phyloP scores from a whole-genome alignment of 2,888 invertebrate genomes.

The Cheilosia variabilis region DNA sequence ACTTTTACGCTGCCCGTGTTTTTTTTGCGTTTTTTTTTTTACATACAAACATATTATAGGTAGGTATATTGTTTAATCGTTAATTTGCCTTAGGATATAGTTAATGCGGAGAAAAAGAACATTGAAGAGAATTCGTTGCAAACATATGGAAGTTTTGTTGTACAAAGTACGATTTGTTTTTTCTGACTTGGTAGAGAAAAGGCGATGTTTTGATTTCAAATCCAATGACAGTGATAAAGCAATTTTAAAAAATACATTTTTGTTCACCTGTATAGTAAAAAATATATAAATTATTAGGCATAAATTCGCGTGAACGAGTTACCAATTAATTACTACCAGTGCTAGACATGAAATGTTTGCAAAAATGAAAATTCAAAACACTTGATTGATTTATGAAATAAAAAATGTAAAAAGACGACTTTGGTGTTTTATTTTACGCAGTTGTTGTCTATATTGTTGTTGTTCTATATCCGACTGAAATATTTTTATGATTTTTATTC shows the following conservation, averaged over 20 bases:
- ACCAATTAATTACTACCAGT: constrained; percentile 8
- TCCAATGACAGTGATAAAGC: neutral
- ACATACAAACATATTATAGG: constrained; percentile 51
- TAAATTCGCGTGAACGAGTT: constrained; percentile 53
- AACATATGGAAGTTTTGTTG: neutral
- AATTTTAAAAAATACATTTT: constrained; percentile 22
- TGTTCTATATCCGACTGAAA: no score
- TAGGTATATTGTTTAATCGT: constrained; percentile 56
- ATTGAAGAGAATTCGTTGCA: neutral
- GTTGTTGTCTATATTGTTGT: neutral
- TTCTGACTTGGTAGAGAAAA: neutral
- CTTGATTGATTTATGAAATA: constrained; percentile 66
- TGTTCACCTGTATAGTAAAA: constrained; percentile 65
- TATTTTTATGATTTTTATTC: no score
- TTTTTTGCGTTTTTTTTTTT: constrained; percentile 27
- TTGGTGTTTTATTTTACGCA: neutral
- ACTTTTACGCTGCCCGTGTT: constrained; percentile 54
- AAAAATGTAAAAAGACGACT: constrained; percentile 57
- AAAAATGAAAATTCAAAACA: constrained; percentile 38
- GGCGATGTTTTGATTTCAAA: neutral
- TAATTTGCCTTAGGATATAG: constrained; percentile 49
- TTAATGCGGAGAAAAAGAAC: constrained; percentile 14
- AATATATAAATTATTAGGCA: constrained; percentile 52
- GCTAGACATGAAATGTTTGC: constrained; percentile 46
- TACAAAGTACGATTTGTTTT: neutral